phyloP scores from a whole-genome alignment of 2,888 invertebrate species.

The Marronus borbonicus region DNA sequence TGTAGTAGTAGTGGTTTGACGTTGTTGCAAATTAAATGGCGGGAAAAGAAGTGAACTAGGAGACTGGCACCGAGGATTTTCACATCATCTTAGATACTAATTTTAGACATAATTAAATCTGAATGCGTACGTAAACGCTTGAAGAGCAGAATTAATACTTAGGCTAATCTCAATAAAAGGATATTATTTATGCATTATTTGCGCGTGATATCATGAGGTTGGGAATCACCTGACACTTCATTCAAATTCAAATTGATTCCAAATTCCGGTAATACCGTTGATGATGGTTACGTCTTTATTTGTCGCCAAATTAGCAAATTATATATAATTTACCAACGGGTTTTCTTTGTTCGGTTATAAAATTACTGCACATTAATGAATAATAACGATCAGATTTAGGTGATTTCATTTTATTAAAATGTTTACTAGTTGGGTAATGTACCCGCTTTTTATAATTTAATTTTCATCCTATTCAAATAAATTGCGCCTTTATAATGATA shows the following conservation, averaged over 20 bases:
- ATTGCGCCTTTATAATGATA: no score
- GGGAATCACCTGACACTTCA: constrained; percentile 1
- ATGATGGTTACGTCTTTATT: background rate
- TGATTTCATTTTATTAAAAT: no score
- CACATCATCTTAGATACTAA: background rate
- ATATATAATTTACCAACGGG: background rate
- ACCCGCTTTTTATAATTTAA: no score
- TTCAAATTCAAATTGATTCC: background rate
- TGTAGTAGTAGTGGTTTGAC: background rate
- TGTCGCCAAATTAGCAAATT: background rate
- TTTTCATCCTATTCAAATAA: no score
- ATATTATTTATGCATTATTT: background rate
- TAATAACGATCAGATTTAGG: no score
- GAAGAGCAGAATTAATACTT: background rate
- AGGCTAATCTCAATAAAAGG: background rate
- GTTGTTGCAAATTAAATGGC: background rate
- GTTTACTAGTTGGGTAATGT: no score
- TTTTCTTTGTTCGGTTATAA: constrained; percentile 5
- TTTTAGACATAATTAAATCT: background rate
- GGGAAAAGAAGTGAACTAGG: background rate
- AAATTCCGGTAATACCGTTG: background rate
- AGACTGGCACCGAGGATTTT: background rate
- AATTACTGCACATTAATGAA: no score
- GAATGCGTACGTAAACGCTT: background rate
- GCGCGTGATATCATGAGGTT: background rate